Conservation (phyloP, 2,113 vertebrate genomes). For the human (Homo sapiens) region DNA sequence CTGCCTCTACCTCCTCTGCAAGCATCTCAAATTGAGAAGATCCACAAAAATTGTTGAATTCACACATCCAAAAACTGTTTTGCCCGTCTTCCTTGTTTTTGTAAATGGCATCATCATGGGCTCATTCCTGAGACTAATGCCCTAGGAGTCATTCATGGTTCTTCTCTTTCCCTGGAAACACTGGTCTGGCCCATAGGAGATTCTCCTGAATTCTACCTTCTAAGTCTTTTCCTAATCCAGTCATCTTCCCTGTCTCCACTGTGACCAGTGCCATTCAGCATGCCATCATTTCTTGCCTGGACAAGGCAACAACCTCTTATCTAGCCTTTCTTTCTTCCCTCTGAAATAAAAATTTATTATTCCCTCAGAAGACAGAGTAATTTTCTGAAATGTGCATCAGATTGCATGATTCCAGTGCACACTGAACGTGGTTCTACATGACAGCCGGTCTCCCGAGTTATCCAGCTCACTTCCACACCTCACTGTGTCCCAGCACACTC, state of each 20-base stretch:
- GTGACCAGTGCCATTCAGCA: neutral
- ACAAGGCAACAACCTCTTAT: neutral
- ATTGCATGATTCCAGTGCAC: neutral
- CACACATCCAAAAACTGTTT: neutral
- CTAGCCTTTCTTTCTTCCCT: neutral
- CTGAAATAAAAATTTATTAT: neutral
- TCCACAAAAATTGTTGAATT: neutral
- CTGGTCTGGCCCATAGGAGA: too few relatives aligned
- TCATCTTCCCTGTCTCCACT: neutral
- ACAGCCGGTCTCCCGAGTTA: neutral
- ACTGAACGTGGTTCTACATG: neutral
- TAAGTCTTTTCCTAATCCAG: neutral
- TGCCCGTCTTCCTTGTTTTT: neutral
- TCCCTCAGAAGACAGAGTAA: neutral
- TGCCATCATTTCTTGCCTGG: neutral
- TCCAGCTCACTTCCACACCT: neutral
- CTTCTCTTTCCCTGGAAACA: neutral
- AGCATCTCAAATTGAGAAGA: neutral
- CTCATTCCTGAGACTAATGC: neutral
- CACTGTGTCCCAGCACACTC: neutral
- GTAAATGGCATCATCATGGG: neutral
- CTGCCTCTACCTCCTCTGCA: neutral
- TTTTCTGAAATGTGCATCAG: neutral
- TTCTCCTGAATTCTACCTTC: too few relatives aligned
- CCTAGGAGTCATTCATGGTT: neutral